Percentiles rank a stretch among this genome's conserved stretches.
These are phyloP conservation scores for Drosophila aff. DNA, from an alignment of 1,140 invertebrate species.

Conservation along the genomic window DNA sequence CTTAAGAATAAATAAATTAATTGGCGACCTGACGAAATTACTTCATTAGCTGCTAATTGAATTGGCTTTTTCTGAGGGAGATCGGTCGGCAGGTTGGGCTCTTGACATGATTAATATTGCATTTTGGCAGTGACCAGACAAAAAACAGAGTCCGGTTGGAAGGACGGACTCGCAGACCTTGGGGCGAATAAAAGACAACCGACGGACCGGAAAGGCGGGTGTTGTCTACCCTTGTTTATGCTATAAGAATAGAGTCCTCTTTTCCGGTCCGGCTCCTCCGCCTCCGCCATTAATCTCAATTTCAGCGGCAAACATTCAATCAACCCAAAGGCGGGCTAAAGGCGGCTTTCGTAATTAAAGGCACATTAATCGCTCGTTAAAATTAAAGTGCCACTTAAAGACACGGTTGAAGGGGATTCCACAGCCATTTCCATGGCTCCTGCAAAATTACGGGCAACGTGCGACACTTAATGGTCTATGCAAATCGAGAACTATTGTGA, in stretches of 20 bases:
- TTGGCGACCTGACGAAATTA: conserved; percentile 52
- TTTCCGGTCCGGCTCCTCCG: conserved; percentile 23
- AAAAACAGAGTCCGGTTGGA: conserved; percentile 1
- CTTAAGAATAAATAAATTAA: conserved; percentile 49
- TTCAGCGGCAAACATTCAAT: conserved; percentile 72
- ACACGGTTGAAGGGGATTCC: conserved; percentile 11
- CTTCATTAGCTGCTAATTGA: conserved; percentile 71
- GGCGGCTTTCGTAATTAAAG: conserved; percentile 68
- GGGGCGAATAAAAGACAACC: conserved; percentile 8
- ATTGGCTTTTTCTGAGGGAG: conserved; percentile 36
- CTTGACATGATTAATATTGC: conserved; percentile 48
- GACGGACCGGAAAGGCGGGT: conserved; percentile 11
- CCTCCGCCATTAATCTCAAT: conserved; percentile 70
- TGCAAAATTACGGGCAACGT: conserved; percentile 12
- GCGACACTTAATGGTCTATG: conserved; percentile 30
- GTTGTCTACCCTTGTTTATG: conserved; percentile 54
- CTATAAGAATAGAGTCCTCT: conserved; percentile 54
- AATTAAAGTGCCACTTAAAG: conserved; percentile 69
- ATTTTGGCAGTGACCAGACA: conserved; percentile 32
- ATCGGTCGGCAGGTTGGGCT: conserved; percentile 7
- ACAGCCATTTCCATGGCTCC: conserved; percentile 12
- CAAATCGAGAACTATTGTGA: conserved; percentile 48
- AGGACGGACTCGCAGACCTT: conserved; percentile 1
- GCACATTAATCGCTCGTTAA: conserved; percentile 75
- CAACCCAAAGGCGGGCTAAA: conserved; percentile 41